Evolutionary conservation across 2,888 invertebrate genomes (phyloP).

Genomic region (Scrobipalpa atriplicella): DNA sequence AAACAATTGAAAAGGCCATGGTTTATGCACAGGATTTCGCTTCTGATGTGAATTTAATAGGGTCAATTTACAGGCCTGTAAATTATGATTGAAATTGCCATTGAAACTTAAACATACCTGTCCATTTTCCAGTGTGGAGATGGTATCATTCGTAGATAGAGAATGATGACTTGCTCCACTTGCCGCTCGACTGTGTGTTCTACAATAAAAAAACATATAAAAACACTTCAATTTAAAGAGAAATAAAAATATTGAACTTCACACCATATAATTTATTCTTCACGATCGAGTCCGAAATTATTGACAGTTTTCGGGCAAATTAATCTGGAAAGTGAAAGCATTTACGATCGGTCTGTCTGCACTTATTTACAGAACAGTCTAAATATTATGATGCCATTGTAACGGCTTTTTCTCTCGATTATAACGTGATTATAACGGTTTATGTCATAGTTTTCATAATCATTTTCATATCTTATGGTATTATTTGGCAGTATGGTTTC

Average conservation of each 20-base stretch:
- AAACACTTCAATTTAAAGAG: constrained; percentile 9
- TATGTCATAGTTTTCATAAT: too few species aligned
- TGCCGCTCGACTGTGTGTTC: constrained; percentile 77
- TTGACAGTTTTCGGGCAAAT: constrained; percentile 1
- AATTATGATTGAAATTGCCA: not conserved
- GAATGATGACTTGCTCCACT: constrained; percentile 80
- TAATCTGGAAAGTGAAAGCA: constrained; percentile 8
- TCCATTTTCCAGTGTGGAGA: constrained; percentile 79
- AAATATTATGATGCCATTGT: not conserved
- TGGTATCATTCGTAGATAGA: constrained; percentile 72
- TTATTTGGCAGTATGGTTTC: too few species aligned
- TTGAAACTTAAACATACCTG: constrained; percentile 57
- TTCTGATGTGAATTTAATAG: not conserved
- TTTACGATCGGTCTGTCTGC: not conserved
- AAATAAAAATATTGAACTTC: not conserved
- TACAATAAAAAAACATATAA: constrained; percentile 39
- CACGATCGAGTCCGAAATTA: not conserved
- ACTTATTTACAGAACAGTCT: not conserved
- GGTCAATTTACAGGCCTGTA: not conserved
- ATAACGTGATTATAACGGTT: too few species aligned
- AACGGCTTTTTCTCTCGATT: too few species aligned
- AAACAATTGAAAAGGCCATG: constrained; percentile 1
- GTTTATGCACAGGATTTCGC: not conserved
- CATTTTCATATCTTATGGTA: too few species aligned
- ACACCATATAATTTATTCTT: not conserved